Percentiles rank a stretch among this genome's conserved stretches.
These are phyloP conservation scores for Oryzias melastigma DNA, from an alignment of 2,113 vertebrate genomes.

Conservation along the genomic window DNA sequence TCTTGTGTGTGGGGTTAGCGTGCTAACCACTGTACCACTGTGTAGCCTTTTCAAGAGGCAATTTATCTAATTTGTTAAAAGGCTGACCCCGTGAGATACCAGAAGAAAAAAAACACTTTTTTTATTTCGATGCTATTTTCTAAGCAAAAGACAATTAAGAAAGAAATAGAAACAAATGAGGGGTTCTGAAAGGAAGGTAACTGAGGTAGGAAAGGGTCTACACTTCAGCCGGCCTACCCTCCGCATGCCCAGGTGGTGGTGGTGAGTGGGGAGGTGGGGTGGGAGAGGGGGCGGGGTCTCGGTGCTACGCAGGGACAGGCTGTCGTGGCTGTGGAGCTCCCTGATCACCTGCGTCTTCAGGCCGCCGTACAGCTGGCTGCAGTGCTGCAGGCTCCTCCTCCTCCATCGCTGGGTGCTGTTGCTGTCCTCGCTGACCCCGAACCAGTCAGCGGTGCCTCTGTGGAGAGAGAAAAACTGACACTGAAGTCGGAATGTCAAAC, in stretches of 20 bases:
- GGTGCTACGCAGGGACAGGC: slow-evolving; percentile 90
- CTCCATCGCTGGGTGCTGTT: slow-evolving; percentile 95
- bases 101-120: too few species aligned
- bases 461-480: neutral
- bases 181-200: too few species aligned
- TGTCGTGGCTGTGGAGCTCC: slow-evolving; percentile 93
- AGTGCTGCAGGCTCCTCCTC: slow-evolving; percentile 95
- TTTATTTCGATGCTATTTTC: too few species aligned
- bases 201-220: too few species aligned
- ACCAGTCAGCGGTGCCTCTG: slow-evolving; percentile 98
- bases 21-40: too few species aligned
- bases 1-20: too few species aligned
- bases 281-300: slow-evolving; percentile 93
- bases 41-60: too few species aligned
- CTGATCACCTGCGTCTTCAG: slow-evolving; percentile 94
- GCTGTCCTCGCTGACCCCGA: slow-evolving; percentile 93
- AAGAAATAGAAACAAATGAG: too few species aligned
- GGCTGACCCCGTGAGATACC: too few species aligned
- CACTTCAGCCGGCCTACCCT: slow-evolving; percentile 78
- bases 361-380: slow-evolving; percentile 93
- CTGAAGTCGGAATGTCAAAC: too few species aligned
- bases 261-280: slow-evolving; percentile 64
- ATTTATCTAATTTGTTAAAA: too few species aligned
- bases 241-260: slow-evolving; percentile 88
- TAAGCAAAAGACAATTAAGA: too few species aligned